These are phyloP conservation scores for Mya arenaria DNA, from an alignment of 1,140 invertebrate species.

Conservation along the genomic window DNA sequence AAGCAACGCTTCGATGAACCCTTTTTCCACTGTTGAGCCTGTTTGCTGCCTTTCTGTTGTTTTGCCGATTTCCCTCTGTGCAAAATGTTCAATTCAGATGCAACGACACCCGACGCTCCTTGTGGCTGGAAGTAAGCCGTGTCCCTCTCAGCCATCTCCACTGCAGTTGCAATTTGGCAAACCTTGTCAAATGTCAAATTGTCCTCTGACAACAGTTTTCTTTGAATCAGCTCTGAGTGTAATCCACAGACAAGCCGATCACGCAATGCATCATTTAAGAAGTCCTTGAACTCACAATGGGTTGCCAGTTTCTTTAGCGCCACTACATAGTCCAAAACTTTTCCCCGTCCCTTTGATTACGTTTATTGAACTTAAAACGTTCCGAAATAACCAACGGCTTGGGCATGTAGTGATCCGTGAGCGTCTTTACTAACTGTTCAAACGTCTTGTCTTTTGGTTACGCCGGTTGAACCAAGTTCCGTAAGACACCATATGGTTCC, in stretches of 20 bases:
- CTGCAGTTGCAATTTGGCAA: neutral
- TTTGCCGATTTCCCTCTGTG: neutral
- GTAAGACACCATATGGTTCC: too few species aligned
- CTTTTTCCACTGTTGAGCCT: neutral
- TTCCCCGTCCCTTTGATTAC: constrained; percentile 10
- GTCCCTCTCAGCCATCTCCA: constrained; percentile 9
- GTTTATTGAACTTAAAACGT: constrained; percentile 37
- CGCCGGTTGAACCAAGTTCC: too few species aligned
- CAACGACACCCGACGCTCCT: neutral
- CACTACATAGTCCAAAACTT: constrained; percentile 5
- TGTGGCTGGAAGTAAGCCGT: neutral
- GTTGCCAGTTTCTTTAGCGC: neutral
- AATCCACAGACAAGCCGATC: constrained; percentile 8
- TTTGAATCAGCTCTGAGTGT: neutral
- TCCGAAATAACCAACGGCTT: constrained; percentile 6
- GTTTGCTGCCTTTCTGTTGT: neutral
- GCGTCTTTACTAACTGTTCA: neutral
- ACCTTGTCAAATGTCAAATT: constrained; percentile 1
- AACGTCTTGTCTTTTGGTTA: constrained; percentile 21
- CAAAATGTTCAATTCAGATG: neutral
- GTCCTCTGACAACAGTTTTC: constrained; percentile 14
- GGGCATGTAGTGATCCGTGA: constrained; percentile 8
- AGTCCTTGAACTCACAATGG: neutral
- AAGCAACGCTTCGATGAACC: too few species aligned
- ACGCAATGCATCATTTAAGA: neutral